phyloP scores from a whole-genome alignment of 2,113 vertebrate species.

The Malurus melanocephalus region DNA sequence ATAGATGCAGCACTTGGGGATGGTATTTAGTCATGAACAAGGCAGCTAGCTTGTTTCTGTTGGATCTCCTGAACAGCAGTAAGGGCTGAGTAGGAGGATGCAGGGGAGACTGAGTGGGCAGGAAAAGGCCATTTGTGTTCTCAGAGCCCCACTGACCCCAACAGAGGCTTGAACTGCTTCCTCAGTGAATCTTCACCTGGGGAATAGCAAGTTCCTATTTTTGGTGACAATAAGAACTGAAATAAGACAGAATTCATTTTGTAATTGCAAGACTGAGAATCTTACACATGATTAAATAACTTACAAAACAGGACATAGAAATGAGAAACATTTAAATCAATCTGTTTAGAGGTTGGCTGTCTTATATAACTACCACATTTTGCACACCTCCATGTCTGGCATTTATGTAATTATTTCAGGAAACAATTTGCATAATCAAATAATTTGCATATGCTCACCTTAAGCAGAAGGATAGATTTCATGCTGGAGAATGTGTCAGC shows the following conservation, averaged over 20 bases:
- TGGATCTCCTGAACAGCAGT: background rate
- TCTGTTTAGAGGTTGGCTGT: background rate
- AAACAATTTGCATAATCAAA: background rate
- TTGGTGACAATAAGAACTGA: background rate
- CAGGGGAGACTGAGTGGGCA: background rate
- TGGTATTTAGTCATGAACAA: rapidly evolving
- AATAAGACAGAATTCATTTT: background rate
- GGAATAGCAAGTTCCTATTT: background rate
- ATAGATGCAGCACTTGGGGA: background rate
- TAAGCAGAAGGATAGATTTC: background rate
- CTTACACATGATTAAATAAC: background rate
- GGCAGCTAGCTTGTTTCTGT: background rate
- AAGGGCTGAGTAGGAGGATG: background rate
- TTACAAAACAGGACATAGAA: background rate
- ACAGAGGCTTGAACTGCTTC: background rate
- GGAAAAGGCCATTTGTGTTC: background rate
- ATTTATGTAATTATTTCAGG: slow-evolving; percentile 17
- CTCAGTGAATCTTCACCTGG: background rate
- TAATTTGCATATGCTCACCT: slow-evolving; percentile 21
- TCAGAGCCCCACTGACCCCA: background rate
- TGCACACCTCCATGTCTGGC: slow-evolving; percentile 5
- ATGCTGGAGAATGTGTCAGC: background rate
- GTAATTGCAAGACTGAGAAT: background rate
- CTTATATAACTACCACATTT: background rate
- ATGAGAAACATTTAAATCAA: background rate